phyloP scores from a whole-genome alignment of 2,888 invertebrate species.

The Muschampia plurimacula region DNA sequence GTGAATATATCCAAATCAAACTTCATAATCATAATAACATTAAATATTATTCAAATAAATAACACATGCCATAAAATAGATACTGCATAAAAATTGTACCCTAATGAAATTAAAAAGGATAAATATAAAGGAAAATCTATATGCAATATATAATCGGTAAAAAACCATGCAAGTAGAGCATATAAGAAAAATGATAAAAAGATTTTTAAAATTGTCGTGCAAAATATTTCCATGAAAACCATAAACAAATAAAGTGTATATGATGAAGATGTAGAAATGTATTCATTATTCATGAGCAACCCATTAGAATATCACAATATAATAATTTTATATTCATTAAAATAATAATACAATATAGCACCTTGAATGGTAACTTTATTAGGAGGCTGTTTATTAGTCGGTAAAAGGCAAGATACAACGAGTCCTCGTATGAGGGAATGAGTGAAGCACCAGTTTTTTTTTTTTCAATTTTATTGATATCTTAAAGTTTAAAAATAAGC shows the following conservation, averaged over 20 bases:
- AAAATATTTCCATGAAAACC: constrained; percentile 10
- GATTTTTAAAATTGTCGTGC: constrained; percentile 23
- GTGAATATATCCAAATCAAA: not conserved
- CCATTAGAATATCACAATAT: constrained; percentile 24
- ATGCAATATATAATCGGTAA: not conserved
- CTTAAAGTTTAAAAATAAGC: no score
- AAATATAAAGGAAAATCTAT: not conserved
- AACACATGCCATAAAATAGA: constrained; percentile 5
- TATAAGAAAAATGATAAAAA: constrained; percentile 14
- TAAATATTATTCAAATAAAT: not conserved
- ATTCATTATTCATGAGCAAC: constrained; percentile 65
- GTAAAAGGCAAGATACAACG: no score
- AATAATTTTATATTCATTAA: not conserved
- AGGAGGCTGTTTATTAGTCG: no score
- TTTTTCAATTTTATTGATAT: no score
- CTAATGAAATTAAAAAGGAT: not conserved
- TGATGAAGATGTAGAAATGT: constrained; percentile 60
- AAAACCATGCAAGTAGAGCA: constrained; percentile 25
- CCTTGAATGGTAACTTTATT: no score
- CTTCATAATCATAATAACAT: not conserved
- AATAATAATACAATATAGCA: not conserved
- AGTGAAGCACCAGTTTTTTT: no score
- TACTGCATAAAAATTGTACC: not conserved
- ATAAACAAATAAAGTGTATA: constrained; percentile 16
- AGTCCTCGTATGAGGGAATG: no score